Evolutionary conservation across 2,113 vertebrate species (phyloP), one percentile per base, ranked within the genome.

Genomic region (Phyllostomus hastatus): DNA sequence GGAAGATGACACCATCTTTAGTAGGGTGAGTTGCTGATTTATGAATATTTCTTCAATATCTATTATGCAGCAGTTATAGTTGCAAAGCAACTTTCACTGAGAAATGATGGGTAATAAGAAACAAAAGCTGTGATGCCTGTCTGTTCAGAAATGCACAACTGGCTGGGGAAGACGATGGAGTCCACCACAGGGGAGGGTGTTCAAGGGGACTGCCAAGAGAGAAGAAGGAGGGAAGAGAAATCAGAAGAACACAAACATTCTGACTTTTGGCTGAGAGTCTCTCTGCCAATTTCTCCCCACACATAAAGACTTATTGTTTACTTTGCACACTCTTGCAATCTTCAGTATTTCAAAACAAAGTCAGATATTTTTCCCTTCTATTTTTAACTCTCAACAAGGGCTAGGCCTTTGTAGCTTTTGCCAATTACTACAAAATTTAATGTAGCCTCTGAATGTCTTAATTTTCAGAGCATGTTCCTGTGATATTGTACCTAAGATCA

Each of bases 261-360:
- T 94, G 91, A 96, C 85, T 97, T 70, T 50, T 69, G 94, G 82
- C 69, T 73, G 70, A 95, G 95, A 96, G 35, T 20, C 38, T 70
- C 41, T 73, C 48, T 57, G 43, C 61, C 89, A 59, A 3, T 61
- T 90, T 80, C 0, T 57, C 48, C 48, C 46, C 20, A 66, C 57
- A 88, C 64, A 31, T 19, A 33, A 78, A 87, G 78, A 9, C 67
- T 92, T 96, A 54, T 28, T 66, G 43, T n/a, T 86, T 73, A 41
- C 88, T 69, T 78, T 31, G 0, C 3, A 84, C 59, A 66, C 31
- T 66, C 76, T 80, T 95, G 89, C 57, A 75, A 26, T 91, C 67
- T 88, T 31, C 76, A 46, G 79, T 69, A 89, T 78, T 97, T 78
- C 89, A 91, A 97, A 97, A 75, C 7, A 48, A 92, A 93, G 4